Conservation (phyloP, 1,140 invertebrate genomes). For the Drosophila ananassae region DNA sequence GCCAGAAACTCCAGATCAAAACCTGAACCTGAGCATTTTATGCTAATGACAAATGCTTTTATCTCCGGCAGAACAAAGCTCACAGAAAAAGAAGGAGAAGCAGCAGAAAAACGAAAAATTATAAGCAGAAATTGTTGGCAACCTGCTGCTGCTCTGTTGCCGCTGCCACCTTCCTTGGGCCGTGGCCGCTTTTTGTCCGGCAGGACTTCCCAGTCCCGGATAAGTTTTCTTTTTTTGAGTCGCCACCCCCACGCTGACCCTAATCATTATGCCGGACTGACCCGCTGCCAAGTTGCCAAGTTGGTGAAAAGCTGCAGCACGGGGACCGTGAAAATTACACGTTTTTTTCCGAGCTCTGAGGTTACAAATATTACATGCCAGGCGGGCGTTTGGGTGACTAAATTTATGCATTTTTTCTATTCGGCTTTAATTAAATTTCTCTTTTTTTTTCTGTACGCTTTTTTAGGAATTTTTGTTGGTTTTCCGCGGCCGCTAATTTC, state of each 20-base stretch:
- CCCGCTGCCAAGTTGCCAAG: constrained; percentile 51
- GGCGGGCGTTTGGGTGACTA: constrained; percentile 52
- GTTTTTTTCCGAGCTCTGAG: constrained; percentile 52
- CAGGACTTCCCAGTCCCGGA: constrained; percentile 12
- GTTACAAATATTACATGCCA: constrained; percentile 70
- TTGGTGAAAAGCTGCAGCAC: constrained; percentile 68
- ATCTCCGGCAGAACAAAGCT: constrained; percentile 57
- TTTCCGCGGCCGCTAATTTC: constrained; percentile 69
- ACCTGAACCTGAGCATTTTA: constrained; percentile 68
- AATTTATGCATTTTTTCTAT: constrained; percentile 74
- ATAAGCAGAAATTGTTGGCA: constrained; percentile 65
- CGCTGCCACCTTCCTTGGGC: no score
- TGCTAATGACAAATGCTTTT: constrained; percentile 82
- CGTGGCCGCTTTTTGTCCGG: constrained; percentile 12
- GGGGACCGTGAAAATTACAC: constrained; percentile 76
- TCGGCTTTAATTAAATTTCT: constrained; percentile 81
- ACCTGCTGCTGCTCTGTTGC: constrained; percentile 52
- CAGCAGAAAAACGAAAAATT: constrained; percentile 50
- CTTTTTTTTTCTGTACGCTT: constrained; percentile 34
- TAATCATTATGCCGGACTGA: constrained; percentile 71
- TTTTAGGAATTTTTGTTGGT: constrained; percentile 29
- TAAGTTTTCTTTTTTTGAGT: constrained; percentile 27
- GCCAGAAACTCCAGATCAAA: constrained; percentile 39
- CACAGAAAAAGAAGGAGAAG: constrained; percentile 15
- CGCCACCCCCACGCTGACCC: constrained; percentile 54